Evolutionary conservation across 2,888 invertebrate species (phyloP).

Genomic region (Drosophila koepferae): DNA sequence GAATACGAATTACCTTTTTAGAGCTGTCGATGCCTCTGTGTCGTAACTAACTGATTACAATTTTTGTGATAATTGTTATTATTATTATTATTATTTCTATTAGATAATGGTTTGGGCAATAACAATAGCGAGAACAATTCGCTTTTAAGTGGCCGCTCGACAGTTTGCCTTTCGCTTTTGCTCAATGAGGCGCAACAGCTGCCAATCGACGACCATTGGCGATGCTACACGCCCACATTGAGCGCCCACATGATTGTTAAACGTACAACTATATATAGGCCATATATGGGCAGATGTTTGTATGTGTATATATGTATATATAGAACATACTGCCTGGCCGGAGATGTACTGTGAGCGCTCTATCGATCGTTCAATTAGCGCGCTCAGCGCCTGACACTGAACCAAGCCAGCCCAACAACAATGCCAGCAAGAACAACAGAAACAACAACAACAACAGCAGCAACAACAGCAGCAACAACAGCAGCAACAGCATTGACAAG

Average conservation of each 20-base stretch:
- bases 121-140: slow-evolving; percentile 47
- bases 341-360: slow-evolving; percentile 45
- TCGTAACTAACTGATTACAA: slow-evolving; percentile 32
- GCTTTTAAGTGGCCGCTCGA: slow-evolving; percentile 65
- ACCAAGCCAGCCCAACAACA: slow-evolving; percentile 20
- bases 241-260: slow-evolving; percentile 46
- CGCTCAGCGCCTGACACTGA: slow-evolving; percentile 40
- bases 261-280: slow-evolving; percentile 42
- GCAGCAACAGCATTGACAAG: slow-evolving; percentile 12
- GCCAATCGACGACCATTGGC: slow-evolving; percentile 41
- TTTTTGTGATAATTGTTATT: slow-evolving; percentile 56
- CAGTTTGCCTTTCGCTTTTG: slow-evolving; percentile 70
- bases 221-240: slow-evolving; percentile 42
- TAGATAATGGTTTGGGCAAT: slow-evolving; percentile 28
- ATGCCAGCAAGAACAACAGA: slow-evolving; percentile 17
- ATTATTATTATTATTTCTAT: slow-evolving; percentile 4
- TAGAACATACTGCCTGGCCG: slow-evolving; percentile 18
- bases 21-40: slow-evolving; percentile 1
- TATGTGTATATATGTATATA: slow-evolving; percentile 10
- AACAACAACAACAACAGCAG: slow-evolving; percentile 23
- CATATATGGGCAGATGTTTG: slow-evolving; percentile 36
- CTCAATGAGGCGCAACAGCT: slow-evolving; percentile 75
- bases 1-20: slow-evolving; percentile 5
- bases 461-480: slow-evolving; percentile 2
- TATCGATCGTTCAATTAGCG: slow-evolving; percentile 78